Conservation (phyloP, 2,797 vertebrate species). For the Leptodactylus fallax region DNA sequence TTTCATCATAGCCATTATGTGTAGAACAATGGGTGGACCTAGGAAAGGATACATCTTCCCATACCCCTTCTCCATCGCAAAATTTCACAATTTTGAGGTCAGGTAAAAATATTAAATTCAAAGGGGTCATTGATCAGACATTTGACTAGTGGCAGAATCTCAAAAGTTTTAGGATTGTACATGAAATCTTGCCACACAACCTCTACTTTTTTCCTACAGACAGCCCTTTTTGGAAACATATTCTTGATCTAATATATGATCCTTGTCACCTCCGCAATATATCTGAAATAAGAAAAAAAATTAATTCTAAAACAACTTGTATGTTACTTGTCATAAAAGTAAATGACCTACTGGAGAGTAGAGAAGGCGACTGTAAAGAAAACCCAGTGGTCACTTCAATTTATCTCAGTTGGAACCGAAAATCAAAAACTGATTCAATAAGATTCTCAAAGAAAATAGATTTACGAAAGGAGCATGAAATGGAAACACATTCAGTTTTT, state of each 20-base stretch:
- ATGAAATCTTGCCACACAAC: background rate
- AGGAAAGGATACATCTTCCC: too few relatives aligned
- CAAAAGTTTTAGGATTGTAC: background rate
- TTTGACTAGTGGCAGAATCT: background rate
- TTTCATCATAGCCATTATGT: too few relatives aligned
- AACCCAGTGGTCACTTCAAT: conserved; percentile 49
- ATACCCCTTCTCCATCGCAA: too few relatives aligned
- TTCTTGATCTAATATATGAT: background rate
- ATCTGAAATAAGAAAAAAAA: background rate
- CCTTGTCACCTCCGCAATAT: background rate
- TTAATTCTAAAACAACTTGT: conserved; percentile 28
- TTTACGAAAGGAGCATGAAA: conserved; percentile 62
- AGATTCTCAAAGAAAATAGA: conserved; percentile 58
- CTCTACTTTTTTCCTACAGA: background rate
- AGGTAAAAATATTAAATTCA: too few relatives aligned
- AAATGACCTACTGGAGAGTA: conserved; percentile 71
- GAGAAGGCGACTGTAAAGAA: conserved; percentile 61
- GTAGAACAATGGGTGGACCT: too few relatives aligned
- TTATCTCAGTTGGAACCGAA: conserved; percentile 58
- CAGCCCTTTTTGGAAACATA: background rate
- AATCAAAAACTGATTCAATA: conserved; percentile 64
- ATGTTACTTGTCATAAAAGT: conserved; percentile 68
- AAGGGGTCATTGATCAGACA: too few relatives aligned
- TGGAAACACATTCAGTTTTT: conserved; percentile 62
- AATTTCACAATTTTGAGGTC: too few relatives aligned